Percentiles rank a stretch among this genome's conserved stretches.
These are phyloP conservation scores for Diaperis boleti DNA, from an alignment of 2,888 invertebrate species.

Conservation along the genomic window DNA sequence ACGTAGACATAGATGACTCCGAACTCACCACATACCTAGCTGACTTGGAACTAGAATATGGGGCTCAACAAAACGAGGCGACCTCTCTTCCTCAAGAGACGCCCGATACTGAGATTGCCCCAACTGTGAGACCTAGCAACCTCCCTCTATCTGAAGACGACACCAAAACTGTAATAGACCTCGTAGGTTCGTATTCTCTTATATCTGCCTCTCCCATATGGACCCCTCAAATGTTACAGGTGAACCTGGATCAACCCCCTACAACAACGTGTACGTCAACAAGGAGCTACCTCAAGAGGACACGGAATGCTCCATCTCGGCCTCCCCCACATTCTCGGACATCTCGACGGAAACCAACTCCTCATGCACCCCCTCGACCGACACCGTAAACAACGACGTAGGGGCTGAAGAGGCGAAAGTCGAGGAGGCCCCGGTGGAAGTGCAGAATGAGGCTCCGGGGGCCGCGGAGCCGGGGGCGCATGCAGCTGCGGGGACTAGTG, in stretches of 20 bases:
- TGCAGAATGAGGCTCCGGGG: neutral
- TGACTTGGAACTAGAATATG: constrained; percentile 59
- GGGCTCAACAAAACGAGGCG: constrained; percentile 39
- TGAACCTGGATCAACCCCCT: constrained; percentile 65
- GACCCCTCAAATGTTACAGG: constrained; percentile 47
- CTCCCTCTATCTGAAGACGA: constrained; percentile 21
- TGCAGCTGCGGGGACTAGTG: neutral
- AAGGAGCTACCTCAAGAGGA: constrained; percentile 53
- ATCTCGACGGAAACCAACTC: constrained; percentile 38
- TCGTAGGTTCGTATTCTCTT: constrained; percentile 32
- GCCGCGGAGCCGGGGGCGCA: constrained; percentile 5
- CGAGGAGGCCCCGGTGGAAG: constrained; percentile 1
- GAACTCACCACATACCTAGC: constrained; percentile 62
- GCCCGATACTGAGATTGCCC: constrained; percentile 30
- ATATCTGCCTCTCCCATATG: neutral
- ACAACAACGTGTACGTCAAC: constrained; percentile 63
- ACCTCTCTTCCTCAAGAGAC: no score
- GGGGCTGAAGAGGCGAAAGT: neutral
- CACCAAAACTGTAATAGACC: constrained; percentile 41
- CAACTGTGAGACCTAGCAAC: constrained; percentile 20
- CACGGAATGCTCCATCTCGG: constrained; percentile 57
- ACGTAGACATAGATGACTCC: constrained; percentile 60
- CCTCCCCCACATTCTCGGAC: constrained; percentile 60
- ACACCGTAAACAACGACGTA: constrained; percentile 30
- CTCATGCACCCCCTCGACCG: constrained; percentile 37